Evolutionary conservation across 2,797 vertebrate species (phyloP).

Genomic region (Oreochromis grahami): DNA sequence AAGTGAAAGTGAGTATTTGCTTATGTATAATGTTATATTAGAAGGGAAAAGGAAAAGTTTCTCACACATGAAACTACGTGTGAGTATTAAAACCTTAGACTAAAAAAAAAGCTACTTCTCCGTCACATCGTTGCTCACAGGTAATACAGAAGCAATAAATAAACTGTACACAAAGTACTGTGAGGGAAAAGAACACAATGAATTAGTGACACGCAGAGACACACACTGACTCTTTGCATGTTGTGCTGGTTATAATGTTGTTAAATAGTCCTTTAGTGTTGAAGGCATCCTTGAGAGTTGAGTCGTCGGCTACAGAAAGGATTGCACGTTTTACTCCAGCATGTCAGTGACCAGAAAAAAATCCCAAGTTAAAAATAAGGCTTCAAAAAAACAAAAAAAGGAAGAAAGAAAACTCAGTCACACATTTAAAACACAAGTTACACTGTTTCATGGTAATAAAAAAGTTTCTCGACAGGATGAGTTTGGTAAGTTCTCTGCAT

Average conservation of each 20-base stretch:
- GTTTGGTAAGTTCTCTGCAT: constrained; percentile 6
- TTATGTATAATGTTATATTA: constrained; percentile 37
- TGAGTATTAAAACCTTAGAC: constrained; percentile 37
- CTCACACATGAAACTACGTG: constrained; percentile 29
- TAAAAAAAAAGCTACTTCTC: constrained; percentile 18
- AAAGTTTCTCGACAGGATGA: constrained; percentile 17
- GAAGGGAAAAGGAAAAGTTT: constrained; percentile 13
- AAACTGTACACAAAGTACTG: constrained; percentile 59
- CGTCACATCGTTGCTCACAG: constrained; percentile 36
- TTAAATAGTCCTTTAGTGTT: constrained; percentile 60
- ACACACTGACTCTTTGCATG: constrained; percentile 24
- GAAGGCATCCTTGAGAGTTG: constrained; percentile 64
- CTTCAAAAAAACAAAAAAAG: background rate
- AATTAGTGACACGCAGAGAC: constrained; percentile 34
- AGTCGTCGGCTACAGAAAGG: constrained; percentile 43
- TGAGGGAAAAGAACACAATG: constrained; percentile 61
- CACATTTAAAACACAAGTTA: constrained; percentile 32
- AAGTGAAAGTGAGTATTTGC: constrained; percentile 31
- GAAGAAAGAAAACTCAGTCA: constrained; percentile 4
- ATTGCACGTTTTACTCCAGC: constrained; percentile 56
- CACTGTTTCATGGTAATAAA: constrained; percentile 22
- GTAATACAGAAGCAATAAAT: constrained; percentile 67
- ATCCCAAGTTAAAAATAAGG: constrained; percentile 31
- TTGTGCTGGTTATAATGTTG: constrained; percentile 52
- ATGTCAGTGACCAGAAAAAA: constrained; percentile 39